These are phyloP conservation scores for Phaethornis superciliosus DNA, from an alignment of 2,113 vertebrate species.

Conservation along the genomic window DNA sequence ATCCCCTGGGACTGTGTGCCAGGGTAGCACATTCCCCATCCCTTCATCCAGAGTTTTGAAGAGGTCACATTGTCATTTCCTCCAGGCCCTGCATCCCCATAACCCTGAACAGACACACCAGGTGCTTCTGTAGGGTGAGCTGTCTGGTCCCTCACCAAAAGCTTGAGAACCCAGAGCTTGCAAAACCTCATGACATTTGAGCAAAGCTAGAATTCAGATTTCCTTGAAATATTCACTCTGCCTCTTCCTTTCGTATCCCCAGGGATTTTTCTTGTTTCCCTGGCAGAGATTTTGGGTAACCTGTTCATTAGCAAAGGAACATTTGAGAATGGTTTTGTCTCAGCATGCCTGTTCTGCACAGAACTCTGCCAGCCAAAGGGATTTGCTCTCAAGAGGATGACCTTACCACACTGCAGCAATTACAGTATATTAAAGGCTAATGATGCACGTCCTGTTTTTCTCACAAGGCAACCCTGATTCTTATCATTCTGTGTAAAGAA, in stretches of 20 bases:
- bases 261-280: background rate
- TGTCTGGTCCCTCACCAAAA: background rate
- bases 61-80: background rate
- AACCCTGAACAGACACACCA: background rate
- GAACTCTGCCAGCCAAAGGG: background rate
- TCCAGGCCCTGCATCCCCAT: background rate
- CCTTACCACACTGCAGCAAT: background rate
- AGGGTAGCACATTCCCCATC: background rate
- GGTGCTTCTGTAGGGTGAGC: background rate
- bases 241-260: background rate
- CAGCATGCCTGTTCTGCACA: background rate
- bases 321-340: background rate
- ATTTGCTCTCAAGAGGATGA: background rate
- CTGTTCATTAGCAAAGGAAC: background rate
- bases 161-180: background rate
- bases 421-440: conserved; percentile 7
- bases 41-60: background rate
- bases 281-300: background rate
- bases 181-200: rapidly evolving
- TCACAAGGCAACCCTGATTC: conserved; percentile 6
- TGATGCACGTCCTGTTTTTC: background rate
- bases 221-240: background rate
- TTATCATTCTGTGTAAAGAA: background rate
- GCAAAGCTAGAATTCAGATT: background rate
- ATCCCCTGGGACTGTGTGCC: rapidly evolving